Percentiles rank a stretch among this genome's conserved stretches.
phyloP scores from a whole-genome alignment of 2,113 vertebrate genomes.

The Miniopterus natalensis region DNA sequence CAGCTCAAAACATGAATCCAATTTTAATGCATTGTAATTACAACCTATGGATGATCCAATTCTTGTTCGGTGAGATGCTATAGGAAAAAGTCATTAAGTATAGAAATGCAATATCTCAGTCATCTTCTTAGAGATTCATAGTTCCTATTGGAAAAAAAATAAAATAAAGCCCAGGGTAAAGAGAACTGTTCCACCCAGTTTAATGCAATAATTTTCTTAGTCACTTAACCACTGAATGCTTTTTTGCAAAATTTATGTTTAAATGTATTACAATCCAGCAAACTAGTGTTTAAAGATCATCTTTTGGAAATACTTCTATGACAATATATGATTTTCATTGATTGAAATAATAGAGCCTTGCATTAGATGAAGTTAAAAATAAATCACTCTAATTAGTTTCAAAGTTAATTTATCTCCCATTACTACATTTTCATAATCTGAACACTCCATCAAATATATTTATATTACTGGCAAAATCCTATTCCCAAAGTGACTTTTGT shows the following conservation, averaged over 20 bases:
- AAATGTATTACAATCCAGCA: neutral
- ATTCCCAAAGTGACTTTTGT: neutral
- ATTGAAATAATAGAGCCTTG: neutral
- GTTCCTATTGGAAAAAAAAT: neutral
- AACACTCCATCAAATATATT: neutral
- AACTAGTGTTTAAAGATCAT: neutral
- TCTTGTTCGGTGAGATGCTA: neutral
- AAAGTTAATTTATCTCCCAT: neutral
- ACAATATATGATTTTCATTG: neutral
- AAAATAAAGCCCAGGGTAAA: neutral
- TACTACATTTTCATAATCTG: neutral
- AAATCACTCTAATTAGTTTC: constrained; percentile 19
- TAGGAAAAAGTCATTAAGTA: neutral
- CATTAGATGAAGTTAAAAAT: constrained; percentile 35
- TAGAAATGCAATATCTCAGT: neutral
- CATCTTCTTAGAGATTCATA: neutral
- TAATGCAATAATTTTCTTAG: neutral
- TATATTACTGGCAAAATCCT: neutral
- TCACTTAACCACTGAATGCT: neutral
- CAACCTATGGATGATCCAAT: neutral
- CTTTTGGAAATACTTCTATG: constrained; percentile 16
- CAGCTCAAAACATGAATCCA: neutral
- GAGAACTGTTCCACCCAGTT: neutral
- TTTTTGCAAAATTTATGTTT: constrained; percentile 32
- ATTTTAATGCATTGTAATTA: constrained; percentile 3